These are phyloP conservation scores for Squalus acanthias DNA, from an alignment of 2,797 vertebrate genomes.

Conservation along the genomic window DNA sequence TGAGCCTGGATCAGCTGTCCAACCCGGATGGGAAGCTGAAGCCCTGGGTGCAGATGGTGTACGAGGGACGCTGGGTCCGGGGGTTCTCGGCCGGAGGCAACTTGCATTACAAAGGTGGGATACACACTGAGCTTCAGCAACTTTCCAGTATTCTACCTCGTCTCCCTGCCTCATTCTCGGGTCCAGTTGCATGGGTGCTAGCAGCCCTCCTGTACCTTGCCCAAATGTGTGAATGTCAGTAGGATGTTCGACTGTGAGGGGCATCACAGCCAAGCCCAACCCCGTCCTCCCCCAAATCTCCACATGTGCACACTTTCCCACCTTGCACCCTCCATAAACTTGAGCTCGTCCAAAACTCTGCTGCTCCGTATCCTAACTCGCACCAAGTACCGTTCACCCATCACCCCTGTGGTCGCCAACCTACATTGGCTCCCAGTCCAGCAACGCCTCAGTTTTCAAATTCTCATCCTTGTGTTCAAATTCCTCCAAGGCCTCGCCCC, in stretches of 20 bases:
- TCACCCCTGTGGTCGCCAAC: neutral
- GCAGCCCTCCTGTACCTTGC: too few relatives aligned
- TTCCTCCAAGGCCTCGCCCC: neutral
- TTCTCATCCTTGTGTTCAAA: neutral
- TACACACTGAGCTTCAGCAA: neutral
- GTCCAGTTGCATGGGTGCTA: neutral
- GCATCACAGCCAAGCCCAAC: neutral
- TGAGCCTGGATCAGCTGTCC: constrained; percentile 47
- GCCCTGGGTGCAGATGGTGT: constrained; percentile 54
- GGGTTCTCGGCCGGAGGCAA: constrained; percentile 49
- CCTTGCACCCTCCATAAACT: neutral
- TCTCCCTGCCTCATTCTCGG: neutral
- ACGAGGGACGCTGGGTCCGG: constrained; percentile 59
- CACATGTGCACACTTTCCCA: neutral
- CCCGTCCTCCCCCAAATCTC: neutral
- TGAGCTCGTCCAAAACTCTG: neutral
- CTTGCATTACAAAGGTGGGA: neutral
- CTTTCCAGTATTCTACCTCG: neutral
- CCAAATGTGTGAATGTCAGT: neutral
- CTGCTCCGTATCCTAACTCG: neutral
- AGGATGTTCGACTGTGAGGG: neutral
- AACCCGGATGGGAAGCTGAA: constrained; percentile 2
- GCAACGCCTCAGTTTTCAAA: neutral
- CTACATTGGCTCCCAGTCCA: neutral
- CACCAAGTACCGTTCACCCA: neutral